phyloP scores from a whole-genome alignment of 2,113 vertebrate species.

The Orycteropus afer region DNA sequence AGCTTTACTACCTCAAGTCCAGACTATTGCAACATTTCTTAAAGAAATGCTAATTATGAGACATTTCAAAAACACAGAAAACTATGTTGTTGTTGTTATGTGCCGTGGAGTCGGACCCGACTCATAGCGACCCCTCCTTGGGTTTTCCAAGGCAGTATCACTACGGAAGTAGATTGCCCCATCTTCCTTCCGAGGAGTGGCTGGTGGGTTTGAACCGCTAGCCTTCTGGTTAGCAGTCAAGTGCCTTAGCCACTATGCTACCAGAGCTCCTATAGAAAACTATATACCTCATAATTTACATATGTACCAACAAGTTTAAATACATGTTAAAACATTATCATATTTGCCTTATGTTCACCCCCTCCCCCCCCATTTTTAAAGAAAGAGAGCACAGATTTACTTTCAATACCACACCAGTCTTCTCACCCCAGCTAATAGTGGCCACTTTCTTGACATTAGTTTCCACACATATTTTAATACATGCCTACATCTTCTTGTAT shows the following conservation, averaged over 20 bases:
- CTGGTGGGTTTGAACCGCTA: no score
- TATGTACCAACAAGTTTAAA: not conserved
- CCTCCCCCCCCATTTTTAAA: not conserved
- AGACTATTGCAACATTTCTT: not conserved
- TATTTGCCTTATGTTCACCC: not conserved
- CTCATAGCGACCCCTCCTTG: no score
- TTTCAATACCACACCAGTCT: not conserved
- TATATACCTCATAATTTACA: not conserved
- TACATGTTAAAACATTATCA: not conserved
- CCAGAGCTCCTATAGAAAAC: no score
- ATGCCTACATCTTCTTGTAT: not conserved
- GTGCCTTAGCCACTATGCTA: no score
- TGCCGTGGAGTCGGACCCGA: no score
- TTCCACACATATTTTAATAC: slow-evolving; percentile 23
- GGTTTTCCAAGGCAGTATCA: no score
- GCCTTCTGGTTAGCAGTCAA: no score
- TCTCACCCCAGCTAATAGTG: not conserved
- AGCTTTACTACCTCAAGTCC: not conserved
- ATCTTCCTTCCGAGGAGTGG: no score
- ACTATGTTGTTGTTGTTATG: no score
- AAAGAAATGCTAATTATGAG: not conserved
- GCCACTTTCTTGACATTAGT: not conserved
- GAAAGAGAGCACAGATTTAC: not conserved
- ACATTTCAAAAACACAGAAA: not conserved
- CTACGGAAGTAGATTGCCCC: no score